A percentile compares a stretch with the other conserved stretches of the same genome.
Evolutionary conservation across 1,140 invertebrate species (phyloP).

Genomic region (Delia radicum): DNA sequence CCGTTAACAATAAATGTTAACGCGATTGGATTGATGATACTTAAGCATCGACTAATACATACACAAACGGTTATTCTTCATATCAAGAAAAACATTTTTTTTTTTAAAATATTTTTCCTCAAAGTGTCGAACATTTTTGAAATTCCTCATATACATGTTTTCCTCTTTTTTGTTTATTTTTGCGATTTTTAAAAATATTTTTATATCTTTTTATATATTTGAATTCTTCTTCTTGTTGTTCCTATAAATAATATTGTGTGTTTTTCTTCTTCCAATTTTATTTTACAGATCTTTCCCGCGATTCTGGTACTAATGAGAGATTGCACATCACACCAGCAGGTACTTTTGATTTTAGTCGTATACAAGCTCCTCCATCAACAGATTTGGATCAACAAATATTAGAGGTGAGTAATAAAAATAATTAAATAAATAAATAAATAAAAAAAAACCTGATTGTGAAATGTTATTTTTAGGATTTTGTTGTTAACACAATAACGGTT

Average conservation of each 20-base stretch:
- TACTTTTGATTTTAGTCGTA: slow-evolving; percentile 43
- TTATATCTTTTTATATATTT: too few species aligned
- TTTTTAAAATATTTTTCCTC: too few species aligned
- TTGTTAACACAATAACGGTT: not conserved
- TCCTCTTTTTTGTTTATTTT: too few species aligned
- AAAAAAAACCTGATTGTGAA: too few species aligned
- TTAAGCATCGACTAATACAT: too few species aligned
- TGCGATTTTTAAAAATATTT: too few species aligned
- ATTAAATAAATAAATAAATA: not conserved
- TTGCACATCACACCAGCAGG: slow-evolving; percentile 46
- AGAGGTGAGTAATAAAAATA: slow-evolving; percentile 40
- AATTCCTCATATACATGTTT: too few species aligned
- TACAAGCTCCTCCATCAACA: slow-evolving; percentile 32
- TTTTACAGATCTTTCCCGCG: slow-evolving; percentile 49
- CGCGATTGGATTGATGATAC: too few species aligned
- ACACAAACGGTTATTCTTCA: too few species aligned
- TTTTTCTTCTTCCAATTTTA: slow-evolving; percentile 31
- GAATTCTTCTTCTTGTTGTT: not conserved
- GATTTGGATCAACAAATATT: slow-evolving; percentile 53
- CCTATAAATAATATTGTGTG: slow-evolving; percentile 2
- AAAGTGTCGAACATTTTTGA: too few species aligned
- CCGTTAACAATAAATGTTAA: too few species aligned
- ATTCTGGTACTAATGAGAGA: slow-evolving; percentile 51
- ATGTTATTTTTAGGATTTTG: not conserved
- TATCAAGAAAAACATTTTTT: too few species aligned